Evolutionary conservation across 2,888 invertebrate species (phyloP), one percentile per base, ranked within the genome.

Genomic region (Aphelenchoides bicaudatus): DNA sequence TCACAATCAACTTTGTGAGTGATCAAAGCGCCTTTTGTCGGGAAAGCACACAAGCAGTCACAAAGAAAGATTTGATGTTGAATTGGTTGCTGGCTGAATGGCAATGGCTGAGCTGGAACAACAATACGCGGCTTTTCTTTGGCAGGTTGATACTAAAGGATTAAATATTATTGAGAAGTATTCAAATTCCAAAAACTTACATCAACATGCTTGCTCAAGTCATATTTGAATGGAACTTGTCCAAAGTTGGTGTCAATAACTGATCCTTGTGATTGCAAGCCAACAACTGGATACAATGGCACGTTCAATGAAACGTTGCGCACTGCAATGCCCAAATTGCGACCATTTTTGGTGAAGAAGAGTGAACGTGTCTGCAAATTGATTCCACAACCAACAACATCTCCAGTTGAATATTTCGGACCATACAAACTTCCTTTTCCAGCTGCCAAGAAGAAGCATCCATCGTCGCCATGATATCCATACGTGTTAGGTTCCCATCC

Each of bases 401-500:
- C 76, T 83, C 94, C 94, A 43, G 91, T 92, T 13, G 94, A 94
- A 82, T 96, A 98, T 31, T 94, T 94, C 25, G 98, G 98, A 49
- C 98, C 98, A 83, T 98, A 98, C 0, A 91, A 88, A 82, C 91
- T 90, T 0, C 96, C 98, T 34, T 91, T 91, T 69, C 94, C 94
- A 37, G 93, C 93, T 46, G 92, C 92, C 81, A 92, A 92, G 84
- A 98, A 98, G 68, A 93, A 93, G 83, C 96, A 91, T 2, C 98
- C 98, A 83, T 98, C 98, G 83, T 98, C 96, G 58, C 96, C 98
- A 82, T 99, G 98, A 84, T 98, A 99, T 31, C 96, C 98, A 82
- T 93, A 98, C 21, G 96, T 96, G 80, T 91, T 89, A 80, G 92
- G 92, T 82, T 98, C 98, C 93, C 96, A 98, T 54, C 96, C 93